Evolutionary conservation across 1,140 invertebrate species (phyloP), one percentile per base, ranked within the genome.

Genomic region (Antheraea pernyi): DNA sequence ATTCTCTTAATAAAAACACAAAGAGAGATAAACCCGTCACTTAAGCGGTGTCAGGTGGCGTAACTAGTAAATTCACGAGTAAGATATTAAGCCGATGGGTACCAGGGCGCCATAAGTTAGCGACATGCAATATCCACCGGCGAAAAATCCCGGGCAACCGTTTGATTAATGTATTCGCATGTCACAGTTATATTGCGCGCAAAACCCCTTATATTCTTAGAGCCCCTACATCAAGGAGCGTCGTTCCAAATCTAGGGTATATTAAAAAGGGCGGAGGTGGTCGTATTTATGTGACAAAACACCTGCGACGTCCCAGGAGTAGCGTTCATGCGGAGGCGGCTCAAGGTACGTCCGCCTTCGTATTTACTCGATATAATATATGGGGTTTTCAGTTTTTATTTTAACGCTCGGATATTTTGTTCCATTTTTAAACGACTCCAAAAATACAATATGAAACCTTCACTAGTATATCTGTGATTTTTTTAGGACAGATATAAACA

Each of bases 141-240:
- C 19, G 48, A 67, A 67, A 67, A 65, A 46, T 42, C 66, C 65
- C 48, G 8, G 22, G 19, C 13, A 39, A 30, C 39, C 18, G 19
- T 67, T 67, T 67, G 66, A 67, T 67, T 67, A 67, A 67, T 67
- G 66, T 58, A 67, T 67, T 59, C 58, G 11, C 11, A n/a, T 61
- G 67, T 68, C 67, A 60, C 67, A 68, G 67, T 68, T 68, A 68
- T 68, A 53, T 53, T 60, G 16, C 46, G 46, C 46, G 30, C 59
- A 19, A 68, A 68, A 65, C 64, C 67, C 67, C 59, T 39, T 60
- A 39, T 60, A 16, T 19, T 37, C 58, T 39, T 53, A 53, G 46
- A 53, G 46, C 46, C 46, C 46, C 46, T 53, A 61, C 46, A 53
- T 53, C 30, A 37, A 46, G 30, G 39, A 11, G 39, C 39, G 22